phyloP scores from a whole-genome alignment of 2,797 vertebrate species.

The Corythornis leucogaster region DNA sequence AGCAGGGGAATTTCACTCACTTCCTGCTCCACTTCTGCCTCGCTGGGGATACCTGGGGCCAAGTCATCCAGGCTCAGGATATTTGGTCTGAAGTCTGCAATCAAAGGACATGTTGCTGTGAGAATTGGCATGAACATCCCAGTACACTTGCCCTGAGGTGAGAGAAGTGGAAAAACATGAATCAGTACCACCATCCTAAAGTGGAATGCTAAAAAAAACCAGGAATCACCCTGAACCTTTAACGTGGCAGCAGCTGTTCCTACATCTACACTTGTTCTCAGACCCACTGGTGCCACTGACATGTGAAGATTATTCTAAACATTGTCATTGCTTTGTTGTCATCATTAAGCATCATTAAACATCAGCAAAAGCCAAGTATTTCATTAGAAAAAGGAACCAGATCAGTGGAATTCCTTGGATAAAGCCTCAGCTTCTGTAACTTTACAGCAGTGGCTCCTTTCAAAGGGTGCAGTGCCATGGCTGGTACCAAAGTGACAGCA shows the following conservation, averaged over 20 bases:
- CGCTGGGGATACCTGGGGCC: conserved; percentile 43
- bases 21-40: neutral
- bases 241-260: neutral
- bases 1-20: conserved; percentile 46
- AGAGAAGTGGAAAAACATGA: neutral
- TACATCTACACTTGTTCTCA: neutral
- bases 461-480: neutral
- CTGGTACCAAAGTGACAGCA: neutral
- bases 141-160: rapidly evolving
- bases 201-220: neutral
- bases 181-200: neutral
- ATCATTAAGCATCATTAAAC: neutral
- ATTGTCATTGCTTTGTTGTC: neutral
- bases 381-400: neutral
- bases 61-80: conserved; percentile 88
- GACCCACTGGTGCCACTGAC: neutral
- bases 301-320: neutral
- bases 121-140: neutral
- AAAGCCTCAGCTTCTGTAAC: neutral
- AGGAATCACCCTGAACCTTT: neutral
- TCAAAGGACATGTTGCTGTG: neutral
- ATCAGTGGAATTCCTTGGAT: neutral
- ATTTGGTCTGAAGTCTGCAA: conserved; percentile 87
- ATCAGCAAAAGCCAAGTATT: neutral
- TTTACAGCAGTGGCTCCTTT: neutral